Evolutionary conservation across 2,888 invertebrate genomes (phyloP).

Genomic region (Ypsolopha sequella): DNA sequence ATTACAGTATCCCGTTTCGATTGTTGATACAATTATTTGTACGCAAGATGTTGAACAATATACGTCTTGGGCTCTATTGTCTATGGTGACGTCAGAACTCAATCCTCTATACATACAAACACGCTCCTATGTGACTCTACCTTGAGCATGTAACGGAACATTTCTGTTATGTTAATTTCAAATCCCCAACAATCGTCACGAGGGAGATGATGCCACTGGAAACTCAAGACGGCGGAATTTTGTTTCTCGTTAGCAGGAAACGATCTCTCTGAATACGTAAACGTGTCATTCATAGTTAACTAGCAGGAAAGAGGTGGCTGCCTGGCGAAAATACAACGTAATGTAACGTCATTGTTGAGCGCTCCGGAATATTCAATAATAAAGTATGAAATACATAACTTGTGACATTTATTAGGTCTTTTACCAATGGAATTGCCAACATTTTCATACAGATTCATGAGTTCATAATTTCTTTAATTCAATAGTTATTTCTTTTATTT

Average conservation of each 20-base stretch:
- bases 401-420: no score
- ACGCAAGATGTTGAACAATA: no score
- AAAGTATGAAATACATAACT: no score
- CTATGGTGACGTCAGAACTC: slow-evolving; percentile 43
- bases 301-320: slow-evolving; percentile 49
- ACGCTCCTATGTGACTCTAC: slow-evolving; percentile 24
- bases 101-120: slow-evolving; percentile 47
- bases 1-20: no score
- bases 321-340: slow-evolving; percentile 31
- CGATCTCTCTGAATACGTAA: slow-evolving; percentile 61
- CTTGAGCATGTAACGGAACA: slow-evolving; percentile 22
- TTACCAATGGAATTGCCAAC: no score
- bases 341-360: no score
- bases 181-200: slow-evolving; percentile 60
- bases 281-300: slow-evolving; percentile 55
- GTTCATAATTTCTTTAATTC: no score
- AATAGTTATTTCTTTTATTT: no score
- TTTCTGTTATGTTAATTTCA: slow-evolving; percentile 59
- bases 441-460: no score
- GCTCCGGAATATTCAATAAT: no score
- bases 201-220: slow-evolving; percentile 46
- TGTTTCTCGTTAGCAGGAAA: slow-evolving; percentile 60
- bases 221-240: slow-evolving; percentile 57
- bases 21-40: no score
- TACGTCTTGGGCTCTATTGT: no score